Evolutionary conservation across 1,140 invertebrate genomes (phyloP).

Genomic region (Ladona fulva): DNA sequence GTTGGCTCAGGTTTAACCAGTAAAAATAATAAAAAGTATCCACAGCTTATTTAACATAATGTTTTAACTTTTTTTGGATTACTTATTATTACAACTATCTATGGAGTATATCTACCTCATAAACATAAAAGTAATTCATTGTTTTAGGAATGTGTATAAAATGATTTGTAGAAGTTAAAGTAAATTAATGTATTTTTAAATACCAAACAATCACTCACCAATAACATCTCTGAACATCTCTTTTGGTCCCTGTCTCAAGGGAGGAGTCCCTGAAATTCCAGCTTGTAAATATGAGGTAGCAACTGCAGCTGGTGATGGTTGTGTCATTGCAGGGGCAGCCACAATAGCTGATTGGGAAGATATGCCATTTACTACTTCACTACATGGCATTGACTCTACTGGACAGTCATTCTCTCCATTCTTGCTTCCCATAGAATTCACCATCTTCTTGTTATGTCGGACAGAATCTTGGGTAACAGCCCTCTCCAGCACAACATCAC

Average conservation of each 20-base stretch:
- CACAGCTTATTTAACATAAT: too few relatives aligned
- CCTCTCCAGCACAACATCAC: slow-evolving; percentile 50
- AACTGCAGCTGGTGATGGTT: slow-evolving; percentile 24
- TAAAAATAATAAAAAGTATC: too few relatives aligned
- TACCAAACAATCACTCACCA: slow-evolving; percentile 26
- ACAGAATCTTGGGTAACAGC: slow-evolving; percentile 34
- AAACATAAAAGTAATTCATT: too few relatives aligned
- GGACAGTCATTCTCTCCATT: slow-evolving; percentile 30
- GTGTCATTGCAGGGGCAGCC: slow-evolving; percentile 32
- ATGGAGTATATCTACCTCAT: too few relatives aligned
- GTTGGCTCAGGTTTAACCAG: too few relatives aligned
- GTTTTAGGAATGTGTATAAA: too few relatives aligned
- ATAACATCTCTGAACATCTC: slow-evolving; percentile 43
- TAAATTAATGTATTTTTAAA: not conserved
- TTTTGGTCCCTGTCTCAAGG: slow-evolving; percentile 39
- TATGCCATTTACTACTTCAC: not conserved
- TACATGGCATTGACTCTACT: slow-evolving; percentile 9
- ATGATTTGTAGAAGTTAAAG: not conserved
- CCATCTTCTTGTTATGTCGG: slow-evolving; percentile 33
- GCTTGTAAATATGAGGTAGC: slow-evolving; percentile 24
- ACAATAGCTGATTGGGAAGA: not conserved
- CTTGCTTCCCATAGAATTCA: slow-evolving; percentile 27
- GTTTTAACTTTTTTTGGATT: too few relatives aligned
- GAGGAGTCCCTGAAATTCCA: slow-evolving; percentile 32
- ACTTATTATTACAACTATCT: too few relatives aligned